Evolutionary conservation across 2,113 vertebrate species (phyloP).

Genomic region (Tetrao urogallus): DNA sequence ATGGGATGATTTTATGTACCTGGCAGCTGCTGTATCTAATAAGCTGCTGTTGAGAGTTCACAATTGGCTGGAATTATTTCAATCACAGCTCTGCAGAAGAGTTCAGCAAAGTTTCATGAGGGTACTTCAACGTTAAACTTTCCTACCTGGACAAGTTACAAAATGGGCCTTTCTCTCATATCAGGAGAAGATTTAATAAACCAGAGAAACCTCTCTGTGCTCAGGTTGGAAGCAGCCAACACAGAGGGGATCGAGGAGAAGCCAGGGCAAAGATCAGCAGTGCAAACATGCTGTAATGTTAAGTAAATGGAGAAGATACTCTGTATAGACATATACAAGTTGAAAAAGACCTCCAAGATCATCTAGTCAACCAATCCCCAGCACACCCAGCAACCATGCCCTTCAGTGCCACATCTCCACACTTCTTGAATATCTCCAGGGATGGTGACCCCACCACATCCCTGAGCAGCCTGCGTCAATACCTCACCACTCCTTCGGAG

Average conservation of each 20-base stretch:
- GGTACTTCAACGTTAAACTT: neutral
- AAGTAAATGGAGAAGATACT: conserved; percentile 14
- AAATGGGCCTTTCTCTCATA: neutral
- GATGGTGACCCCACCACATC: no score
- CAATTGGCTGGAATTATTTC: conserved; percentile 34
- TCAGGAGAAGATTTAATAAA: conserved; percentile 43
- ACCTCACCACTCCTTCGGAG: no score
- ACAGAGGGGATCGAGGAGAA: neutral
- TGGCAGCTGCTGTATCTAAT: neutral
- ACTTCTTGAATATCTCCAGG: no score
- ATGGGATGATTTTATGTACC: neutral
- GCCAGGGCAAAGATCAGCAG: neutral
- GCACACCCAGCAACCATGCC: no score
- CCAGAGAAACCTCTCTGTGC: conserved; percentile 53
- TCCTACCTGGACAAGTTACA: conserved; percentile 1
- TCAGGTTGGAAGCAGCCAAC: conserved; percentile 40
- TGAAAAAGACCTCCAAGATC: no score
- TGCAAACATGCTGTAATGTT: neutral
- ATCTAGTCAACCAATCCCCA: no score
- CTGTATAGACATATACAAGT: neutral
- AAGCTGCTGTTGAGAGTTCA: neutral
- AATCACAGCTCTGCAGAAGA: neutral
- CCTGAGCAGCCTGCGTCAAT: no score
- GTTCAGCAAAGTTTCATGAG: conserved; percentile 3
- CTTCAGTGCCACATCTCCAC: no score